These are phyloP conservation scores for Buceros bicornis DNA, from an alignment of 2,797 vertebrate species.

Conservation along the genomic window DNA sequence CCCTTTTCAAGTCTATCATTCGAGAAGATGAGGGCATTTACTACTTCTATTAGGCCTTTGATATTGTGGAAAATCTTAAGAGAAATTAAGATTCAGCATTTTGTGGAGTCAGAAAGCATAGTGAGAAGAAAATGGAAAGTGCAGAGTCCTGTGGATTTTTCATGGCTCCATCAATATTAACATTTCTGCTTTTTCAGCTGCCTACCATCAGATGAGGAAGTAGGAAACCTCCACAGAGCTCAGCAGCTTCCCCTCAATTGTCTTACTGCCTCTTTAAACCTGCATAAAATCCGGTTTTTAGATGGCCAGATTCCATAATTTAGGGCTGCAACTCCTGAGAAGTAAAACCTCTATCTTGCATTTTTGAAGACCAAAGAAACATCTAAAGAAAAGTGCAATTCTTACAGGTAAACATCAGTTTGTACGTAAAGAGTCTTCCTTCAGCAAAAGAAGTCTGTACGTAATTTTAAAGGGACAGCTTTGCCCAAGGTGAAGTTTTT, in stretches of 20 bases:
- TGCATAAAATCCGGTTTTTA: background rate
- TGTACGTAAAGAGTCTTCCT: background rate
- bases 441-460: background rate
- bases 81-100: background rate
- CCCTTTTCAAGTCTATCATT: background rate
- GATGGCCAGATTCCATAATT: background rate
- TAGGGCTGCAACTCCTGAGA: background rate
- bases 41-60: background rate
- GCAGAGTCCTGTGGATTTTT: background rate
- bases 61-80: background rate
- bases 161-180: background rate
- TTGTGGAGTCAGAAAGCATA: background rate
- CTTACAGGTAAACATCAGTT: background rate
- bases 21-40: background rate
- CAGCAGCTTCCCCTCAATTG: background rate
- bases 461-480: background rate
- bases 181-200: background rate
- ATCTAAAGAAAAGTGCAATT: background rate
- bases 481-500: background rate
- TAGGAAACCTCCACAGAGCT: background rate
- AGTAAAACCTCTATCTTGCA: background rate
- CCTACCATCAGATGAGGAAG: background rate
- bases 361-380: background rate
- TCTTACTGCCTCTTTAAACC: background rate
- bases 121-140: background rate